Conservation (phyloP, 1,140 invertebrate species). For the Bursaphelenchus mucronatus region DNA sequence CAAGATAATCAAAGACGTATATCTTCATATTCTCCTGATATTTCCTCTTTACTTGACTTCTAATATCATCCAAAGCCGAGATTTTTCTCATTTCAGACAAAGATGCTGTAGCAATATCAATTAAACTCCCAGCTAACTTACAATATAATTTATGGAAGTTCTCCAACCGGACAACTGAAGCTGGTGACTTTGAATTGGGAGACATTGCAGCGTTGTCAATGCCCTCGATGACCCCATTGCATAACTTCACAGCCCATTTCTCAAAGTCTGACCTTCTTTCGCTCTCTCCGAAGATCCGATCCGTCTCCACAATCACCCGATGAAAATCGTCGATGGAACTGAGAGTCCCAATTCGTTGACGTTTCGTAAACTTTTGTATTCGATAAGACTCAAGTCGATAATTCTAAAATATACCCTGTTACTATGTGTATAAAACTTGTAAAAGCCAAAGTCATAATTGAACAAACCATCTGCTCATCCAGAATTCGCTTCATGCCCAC, state of each 20-base stretch:
- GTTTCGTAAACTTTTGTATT: slow-evolving; percentile 27
- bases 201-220: slow-evolving; percentile 76
- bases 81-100: slow-evolving; percentile 81
- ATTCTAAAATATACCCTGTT: slow-evolving; percentile 26
- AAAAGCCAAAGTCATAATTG: slow-evolving; percentile 21
- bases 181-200: slow-evolving; percentile 84
- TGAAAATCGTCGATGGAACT: slow-evolving; percentile 36
- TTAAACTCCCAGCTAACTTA: slow-evolving; percentile 54
- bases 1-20: slow-evolving; percentile 91
- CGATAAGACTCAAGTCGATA: slow-evolving; percentile 27
- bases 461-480: slow-evolving; percentile 76
- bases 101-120: slow-evolving; percentile 65
- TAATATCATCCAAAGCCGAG: slow-evolving; percentile 75
- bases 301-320: slow-evolving; percentile 52
- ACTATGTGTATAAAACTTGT: slow-evolving; percentile 22
- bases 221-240: slow-evolving; percentile 78
- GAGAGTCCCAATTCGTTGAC: slow-evolving; percentile 38
- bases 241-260: slow-evolving; percentile 83
- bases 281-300: slow-evolving; percentile 68
- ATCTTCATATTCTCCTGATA: slow-evolving; percentile 82
- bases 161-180: slow-evolving; percentile 80
- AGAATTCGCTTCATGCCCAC: slow-evolving; percentile 90
- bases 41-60: slow-evolving; percentile 83
- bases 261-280: slow-evolving; percentile 88
- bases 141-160: slow-evolving; percentile 89